A percentile compares a stretch with the other conserved stretches of the same genome.
Conservation (phyloP, 2,797 vertebrate genomes). For the Chrosomus eos region DNA sequence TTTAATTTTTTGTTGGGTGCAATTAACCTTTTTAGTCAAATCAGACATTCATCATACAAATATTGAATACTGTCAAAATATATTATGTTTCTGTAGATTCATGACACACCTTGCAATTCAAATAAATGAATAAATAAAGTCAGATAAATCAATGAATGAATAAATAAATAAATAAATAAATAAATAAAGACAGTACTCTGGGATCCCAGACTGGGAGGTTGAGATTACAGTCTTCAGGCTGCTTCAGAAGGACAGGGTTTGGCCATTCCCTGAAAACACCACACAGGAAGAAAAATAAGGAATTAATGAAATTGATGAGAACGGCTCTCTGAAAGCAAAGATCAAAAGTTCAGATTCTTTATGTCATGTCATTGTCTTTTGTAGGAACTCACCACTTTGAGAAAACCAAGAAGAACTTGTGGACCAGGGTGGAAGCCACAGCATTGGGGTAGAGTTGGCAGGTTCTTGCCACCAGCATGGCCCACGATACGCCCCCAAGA, state of each 20-base stretch:
- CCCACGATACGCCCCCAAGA: conserved; percentile 98
- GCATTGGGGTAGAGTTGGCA: conserved; percentile 99
- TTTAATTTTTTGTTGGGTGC: background rate
- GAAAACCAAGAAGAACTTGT: conserved; percentile 99
- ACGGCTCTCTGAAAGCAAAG: too few species aligned
- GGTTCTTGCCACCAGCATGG: conserved; percentile 98
- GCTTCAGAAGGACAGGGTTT: conserved; percentile 87
- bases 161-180: background rate
- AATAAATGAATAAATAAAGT: background rate
- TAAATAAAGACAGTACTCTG: conserved; percentile 76
- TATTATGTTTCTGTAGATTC: background rate
- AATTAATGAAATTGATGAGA: background rate
- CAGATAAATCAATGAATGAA: background rate
- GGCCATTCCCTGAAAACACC: conserved; percentile 84
- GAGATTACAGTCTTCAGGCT: conserved; percentile 87
- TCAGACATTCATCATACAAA: conserved; percentile 3
- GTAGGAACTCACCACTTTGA: conserved; percentile 92
- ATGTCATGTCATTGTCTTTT: background rate
- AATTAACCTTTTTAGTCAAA: background rate
- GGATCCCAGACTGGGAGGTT: conserved; percentile 92
- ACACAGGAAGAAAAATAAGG: background rate
- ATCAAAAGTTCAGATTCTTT: background rate
- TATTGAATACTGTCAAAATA: background rate
- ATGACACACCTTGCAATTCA: background rate
- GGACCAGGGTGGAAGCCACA: conserved; percentile 96